Percentiles rank a stretch among this genome's conserved stretches.
These are phyloP conservation scores for Rhamnusium bicolor DNA, from an alignment of 2,888 invertebrate genomes.

Conservation along the genomic window DNA sequence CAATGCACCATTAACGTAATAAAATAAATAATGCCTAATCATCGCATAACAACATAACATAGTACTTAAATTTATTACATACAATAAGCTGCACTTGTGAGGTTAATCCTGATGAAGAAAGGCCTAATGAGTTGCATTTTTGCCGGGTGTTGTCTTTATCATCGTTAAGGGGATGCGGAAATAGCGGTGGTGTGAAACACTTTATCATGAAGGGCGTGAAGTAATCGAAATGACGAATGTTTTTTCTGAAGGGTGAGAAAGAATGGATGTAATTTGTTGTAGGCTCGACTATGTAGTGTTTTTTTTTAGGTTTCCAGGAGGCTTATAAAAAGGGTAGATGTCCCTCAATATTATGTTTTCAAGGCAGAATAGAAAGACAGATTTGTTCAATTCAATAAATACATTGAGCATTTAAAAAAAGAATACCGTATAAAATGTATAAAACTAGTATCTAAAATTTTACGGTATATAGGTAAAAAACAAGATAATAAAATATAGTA, in stretches of 20 bases:
- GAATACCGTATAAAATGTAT: neutral
- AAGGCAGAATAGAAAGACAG: neutral
- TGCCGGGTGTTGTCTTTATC: slow-evolving; percentile 10
- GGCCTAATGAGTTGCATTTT: slow-evolving; percentile 26
- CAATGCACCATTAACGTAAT: too few relatives aligned
- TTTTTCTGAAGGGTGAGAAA: slow-evolving; percentile 18
- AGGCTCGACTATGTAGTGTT: slow-evolving; percentile 1
- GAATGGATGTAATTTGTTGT: slow-evolving; percentile 17
- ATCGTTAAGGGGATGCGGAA: slow-evolving; percentile 21
- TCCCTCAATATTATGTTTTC: neutral
- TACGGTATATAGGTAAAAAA: too few relatives aligned
- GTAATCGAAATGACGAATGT: slow-evolving; percentile 29
- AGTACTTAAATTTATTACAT: slow-evolving; percentile 17
- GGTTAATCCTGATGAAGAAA: slow-evolving; percentile 13
- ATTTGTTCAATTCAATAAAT: neutral
- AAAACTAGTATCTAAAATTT: too few relatives aligned
- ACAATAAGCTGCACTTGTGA: slow-evolving; percentile 16
- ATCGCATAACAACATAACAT: neutral
- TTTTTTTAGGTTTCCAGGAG: neutral
- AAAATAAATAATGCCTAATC: too few relatives aligned
- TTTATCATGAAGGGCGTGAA: slow-evolving; percentile 25
- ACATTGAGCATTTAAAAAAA: neutral
- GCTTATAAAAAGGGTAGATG: neutral
- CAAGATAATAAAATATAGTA: too few relatives aligned
- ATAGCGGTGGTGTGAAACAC: slow-evolving; percentile 24